Base-by-base conservation (phyloP, 2,888 invertebrate species). In the Tuberolachnus salignus region DNA sequence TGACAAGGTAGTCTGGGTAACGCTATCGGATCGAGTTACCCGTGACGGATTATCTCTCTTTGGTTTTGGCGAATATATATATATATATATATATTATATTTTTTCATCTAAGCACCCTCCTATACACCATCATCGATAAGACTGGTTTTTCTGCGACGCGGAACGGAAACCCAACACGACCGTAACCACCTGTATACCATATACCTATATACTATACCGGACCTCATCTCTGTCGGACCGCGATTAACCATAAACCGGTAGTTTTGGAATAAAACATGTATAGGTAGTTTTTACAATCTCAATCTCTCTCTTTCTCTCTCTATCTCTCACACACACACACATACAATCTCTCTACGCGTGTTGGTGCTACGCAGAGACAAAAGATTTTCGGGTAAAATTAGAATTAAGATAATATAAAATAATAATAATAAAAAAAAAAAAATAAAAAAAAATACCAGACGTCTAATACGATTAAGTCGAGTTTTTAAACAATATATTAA, bases 201-300 rank as follows among this genome's bases (percentile, higher is more conserved):
- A n/a, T n/a, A n/a, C n/a, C n/a, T n/a, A n/a, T n/a, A n/a, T n/a
- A n/a, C n/a, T n/a, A n/a, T n/a, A n/a, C 34, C 51, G 69, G 78
- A 78, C 59, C 78, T n/a, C n/a, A 34, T 3, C 34, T 69, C 69
- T 78, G 67, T 78, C 67, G 78, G 57, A 78, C 78, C 69, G 59
- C 78, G 59, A 78, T 78, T 78, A 78, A 69, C 78, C 69, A 78
- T 78, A 78, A 78, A 78, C 78, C 78, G 78, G 78, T 78, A 78
- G 78, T 78, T 78, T 78, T 61, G 51, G 78, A 51, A 64, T 63
- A 63, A 34, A 34, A 34, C 16, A 59, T 26, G 13, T 42, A 53
- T 49, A 69, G 4, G 53, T 34, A 55, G 19, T 53, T 19, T 19
- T n/a, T n/a, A 53, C 16, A 3, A 4, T 53, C n/a, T n/a, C n/a